Percentiles rank a stretch among this genome's conserved stretches.
Evolutionary conservation across 2,888 invertebrate genomes (phyloP).

Genomic region (Fabriciana adippe): DNA sequence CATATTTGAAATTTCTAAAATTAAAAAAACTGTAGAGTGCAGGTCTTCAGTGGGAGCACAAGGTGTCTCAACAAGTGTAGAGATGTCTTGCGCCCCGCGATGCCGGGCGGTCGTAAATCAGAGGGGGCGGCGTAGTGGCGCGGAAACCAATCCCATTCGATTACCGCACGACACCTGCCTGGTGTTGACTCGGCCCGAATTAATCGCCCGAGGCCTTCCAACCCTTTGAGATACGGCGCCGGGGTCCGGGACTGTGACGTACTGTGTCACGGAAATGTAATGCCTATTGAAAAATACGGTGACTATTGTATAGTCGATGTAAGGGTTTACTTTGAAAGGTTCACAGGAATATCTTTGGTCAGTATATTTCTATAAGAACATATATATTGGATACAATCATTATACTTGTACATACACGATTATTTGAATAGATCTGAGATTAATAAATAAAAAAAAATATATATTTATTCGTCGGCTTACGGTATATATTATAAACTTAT

Average conservation of each 20-base stretch:
- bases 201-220: conserved; percentile 33
- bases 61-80: neutral
- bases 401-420: too few relatives aligned
- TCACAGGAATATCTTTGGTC: too few relatives aligned
- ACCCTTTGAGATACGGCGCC: conserved; percentile 32
- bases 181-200: conserved; percentile 46
- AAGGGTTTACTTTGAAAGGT: neutral
- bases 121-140: conserved; percentile 42
- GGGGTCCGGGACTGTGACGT: neutral
- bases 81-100: conserved; percentile 21
- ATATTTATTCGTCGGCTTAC: too few relatives aligned
- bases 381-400: too few relatives aligned
- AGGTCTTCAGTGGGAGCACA: neutral
- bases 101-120: conserved; percentile 50
- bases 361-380: too few relatives aligned
- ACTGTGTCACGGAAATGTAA: neutral
- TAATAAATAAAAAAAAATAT: too few relatives aligned
- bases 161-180: conserved; percentile 46
- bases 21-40: neutral
- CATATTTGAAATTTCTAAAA: neutral
- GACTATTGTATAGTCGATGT: neutral
- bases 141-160: conserved; percentile 55
- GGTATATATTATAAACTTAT: too few relatives aligned
- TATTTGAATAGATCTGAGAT: too few relatives aligned
- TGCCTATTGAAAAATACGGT: conserved; percentile 1